Evolutionary conservation across 2,888 invertebrate genomes (phyloP).

Genomic region (Sphecodes monilicornis): DNA sequence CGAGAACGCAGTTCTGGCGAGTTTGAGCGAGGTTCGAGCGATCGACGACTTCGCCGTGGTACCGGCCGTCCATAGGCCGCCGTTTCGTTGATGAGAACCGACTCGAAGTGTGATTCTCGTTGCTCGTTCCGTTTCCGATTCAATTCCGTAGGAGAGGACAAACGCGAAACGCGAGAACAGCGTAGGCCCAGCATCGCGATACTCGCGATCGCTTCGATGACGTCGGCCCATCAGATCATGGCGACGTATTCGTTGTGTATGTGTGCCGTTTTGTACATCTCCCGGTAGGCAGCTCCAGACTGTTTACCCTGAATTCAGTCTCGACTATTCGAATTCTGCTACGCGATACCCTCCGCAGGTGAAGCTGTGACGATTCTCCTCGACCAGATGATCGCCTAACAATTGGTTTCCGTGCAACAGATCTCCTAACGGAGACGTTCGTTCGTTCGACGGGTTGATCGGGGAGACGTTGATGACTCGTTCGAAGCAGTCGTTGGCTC

Average conservation of each 20-base stretch:
- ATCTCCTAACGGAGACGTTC: background rate
- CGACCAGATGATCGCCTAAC: background rate
- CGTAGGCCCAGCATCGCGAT: constrained; percentile 53
- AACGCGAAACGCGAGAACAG: constrained; percentile 33
- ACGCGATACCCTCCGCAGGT: background rate
- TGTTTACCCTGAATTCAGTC: constrained; percentile 56
- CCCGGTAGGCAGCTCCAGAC: constrained; percentile 20
- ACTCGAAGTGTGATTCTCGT: constrained; percentile 56
- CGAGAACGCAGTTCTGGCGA: background rate
- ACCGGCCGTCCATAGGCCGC: constrained; percentile 68
- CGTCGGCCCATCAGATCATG: constrained; percentile 25
- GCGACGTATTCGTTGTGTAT: constrained; percentile 45
- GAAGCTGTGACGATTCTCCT: background rate
- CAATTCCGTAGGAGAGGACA: constrained; percentile 7
- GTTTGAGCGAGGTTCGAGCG: constrained; percentile 17
- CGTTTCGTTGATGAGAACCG: constrained; percentile 67
- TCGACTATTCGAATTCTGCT: constrained; percentile 8
- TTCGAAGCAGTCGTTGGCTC: background rate
- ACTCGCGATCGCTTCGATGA: constrained; percentile 30
- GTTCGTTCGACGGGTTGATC: background rate
- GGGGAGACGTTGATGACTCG: background rate
- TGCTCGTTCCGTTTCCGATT: constrained; percentile 18
- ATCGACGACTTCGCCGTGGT: constrained; percentile 61
- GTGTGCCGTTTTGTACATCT: constrained; percentile 27
- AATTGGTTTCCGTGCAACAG: background rate